Conservation (phyloP, 1,140 invertebrate species). For the Apocrypta bakeri region DNA sequence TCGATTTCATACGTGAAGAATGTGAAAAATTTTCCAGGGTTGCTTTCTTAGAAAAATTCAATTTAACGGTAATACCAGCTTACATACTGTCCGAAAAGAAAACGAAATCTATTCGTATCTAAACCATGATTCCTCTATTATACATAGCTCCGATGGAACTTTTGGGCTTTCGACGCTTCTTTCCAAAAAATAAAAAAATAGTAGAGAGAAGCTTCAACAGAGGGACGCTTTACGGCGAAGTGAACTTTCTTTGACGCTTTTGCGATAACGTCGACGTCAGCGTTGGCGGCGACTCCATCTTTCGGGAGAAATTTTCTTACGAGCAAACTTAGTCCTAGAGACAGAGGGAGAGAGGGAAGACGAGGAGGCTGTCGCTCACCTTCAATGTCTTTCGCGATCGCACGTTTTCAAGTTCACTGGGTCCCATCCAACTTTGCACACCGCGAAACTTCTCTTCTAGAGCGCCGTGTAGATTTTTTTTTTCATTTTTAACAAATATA, state of each 20-base stretch:
- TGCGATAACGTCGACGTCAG: constrained; percentile 42
- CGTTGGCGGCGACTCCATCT: constrained; percentile 14
- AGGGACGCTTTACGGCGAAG: constrained; percentile 46
- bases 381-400: not conserved
- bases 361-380: not conserved
- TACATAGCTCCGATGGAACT: not conserved
- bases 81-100: too few species aligned
- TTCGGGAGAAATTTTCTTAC: constrained; percentile 41
- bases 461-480: not conserved
- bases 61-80: too few species aligned
- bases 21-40: constrained; percentile 3
- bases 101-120: too few species aligned
- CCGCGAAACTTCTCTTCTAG: not conserved
- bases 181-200: not conserved
- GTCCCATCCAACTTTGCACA: constrained; percentile 4
- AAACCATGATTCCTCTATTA: constrained; percentile 53
- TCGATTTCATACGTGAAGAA: constrained; percentile 30
- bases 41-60: not conserved
- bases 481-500: constrained; percentile 31
- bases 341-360: not conserved
- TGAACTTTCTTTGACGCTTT: constrained; percentile 55
- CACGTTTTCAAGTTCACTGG: constrained; percentile 40
- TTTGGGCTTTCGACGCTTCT: not conserved
- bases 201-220: not conserved
- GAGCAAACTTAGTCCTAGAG: constrained; percentile 5